Base-by-base conservation (phyloP, 2,888 invertebrate genomes). In the Fissipunctia ypsillon region DNA sequence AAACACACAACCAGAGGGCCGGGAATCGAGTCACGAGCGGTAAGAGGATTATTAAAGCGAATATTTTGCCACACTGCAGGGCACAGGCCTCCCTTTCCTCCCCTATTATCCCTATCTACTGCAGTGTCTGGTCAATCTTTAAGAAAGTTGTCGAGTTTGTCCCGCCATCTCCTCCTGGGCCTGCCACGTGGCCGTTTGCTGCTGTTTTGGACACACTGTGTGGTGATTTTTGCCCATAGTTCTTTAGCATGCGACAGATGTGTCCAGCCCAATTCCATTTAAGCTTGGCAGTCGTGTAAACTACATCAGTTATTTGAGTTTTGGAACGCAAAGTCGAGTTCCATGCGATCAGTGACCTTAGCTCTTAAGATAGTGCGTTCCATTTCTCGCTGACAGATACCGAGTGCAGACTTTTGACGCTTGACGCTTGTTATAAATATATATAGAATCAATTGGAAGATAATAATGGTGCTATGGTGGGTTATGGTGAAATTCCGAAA, bases 1-100 rank as follows among this genome's bases (percentile, higher is more conserved):
- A 87, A 88, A 83, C 77, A 87, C 76, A 84, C 81, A 60, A 71
- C 50, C 65, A 38, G 67, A 60, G 38, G 19, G 25, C 12, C 7
- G 14, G 1, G 52, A 59, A 12, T 14, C 25, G 74, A 81, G 76
- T 43, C 38, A 69, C 25, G 16, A 78, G 79, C 41, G 52, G 14
- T 41, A 25, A 12, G 54, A 45, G 31, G 22, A 57, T 22, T 41
- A n/a, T n/a, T 16, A n/a, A 0, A n/a, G 6, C 1, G 6, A 16
- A 50, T n/a, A n/a, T 50, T 64, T 19, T n/a, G 3, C 38, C 38
- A 38, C 3, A 50, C 10, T 50, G 48, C 1, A n/a, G 10, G 4
- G n/a, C 10, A n/a, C n/a, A n/a, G 4, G 22, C 12, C n/a, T 50
- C 50, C 12, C 4, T 10, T 12, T 10, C n/a, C n/a, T 50, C 10